These are phyloP conservation scores for Cinara cedri DNA, from an alignment of 2,888 invertebrate genomes.

Conservation along the genomic window DNA sequence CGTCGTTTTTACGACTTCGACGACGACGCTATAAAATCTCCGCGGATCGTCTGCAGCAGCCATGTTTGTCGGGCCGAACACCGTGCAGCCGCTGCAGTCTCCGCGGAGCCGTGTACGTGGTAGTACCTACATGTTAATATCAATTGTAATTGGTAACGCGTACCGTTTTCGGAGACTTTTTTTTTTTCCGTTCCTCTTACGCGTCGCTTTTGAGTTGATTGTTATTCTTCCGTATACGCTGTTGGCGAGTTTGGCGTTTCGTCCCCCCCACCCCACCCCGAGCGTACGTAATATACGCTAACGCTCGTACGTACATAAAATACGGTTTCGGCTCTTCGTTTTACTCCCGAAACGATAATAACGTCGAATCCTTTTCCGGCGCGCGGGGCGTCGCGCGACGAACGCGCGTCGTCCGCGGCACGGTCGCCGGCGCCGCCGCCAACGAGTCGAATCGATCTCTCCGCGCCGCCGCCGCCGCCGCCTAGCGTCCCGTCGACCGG, in stretches of 20 bases:
- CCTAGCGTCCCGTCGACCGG: background rate
- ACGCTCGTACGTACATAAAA: too few relatives aligned
- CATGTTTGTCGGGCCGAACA: background rate
- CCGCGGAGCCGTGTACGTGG: background rate
- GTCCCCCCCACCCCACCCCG: too few relatives aligned
- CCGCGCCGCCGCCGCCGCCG: constrained; percentile 5
- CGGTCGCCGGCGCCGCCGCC: background rate
- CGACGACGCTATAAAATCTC: constrained; percentile 40
- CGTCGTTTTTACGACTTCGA: constrained; percentile 24
- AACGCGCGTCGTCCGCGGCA: background rate
- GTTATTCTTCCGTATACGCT: background rate
- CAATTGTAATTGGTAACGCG: too few relatives aligned
- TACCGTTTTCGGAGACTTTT: too few relatives aligned
- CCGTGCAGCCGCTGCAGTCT: background rate
- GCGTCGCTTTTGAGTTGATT: too few relatives aligned
- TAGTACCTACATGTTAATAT: background rate
- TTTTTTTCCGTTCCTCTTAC: too few relatives aligned
- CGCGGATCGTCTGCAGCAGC: background rate
- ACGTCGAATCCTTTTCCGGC: background rate
- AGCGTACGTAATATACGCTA: too few relatives aligned
- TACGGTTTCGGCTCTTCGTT: too few relatives aligned
- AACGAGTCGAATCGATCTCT: constrained; percentile 41
- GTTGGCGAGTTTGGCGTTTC: too few relatives aligned
- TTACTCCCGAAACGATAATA: background rate
- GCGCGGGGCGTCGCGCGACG: constrained; percentile 17